These are phyloP conservation scores for Drosophila ogumai DNA, from an alignment of 1,140 invertebrate genomes.

Conservation along the genomic window DNA sequence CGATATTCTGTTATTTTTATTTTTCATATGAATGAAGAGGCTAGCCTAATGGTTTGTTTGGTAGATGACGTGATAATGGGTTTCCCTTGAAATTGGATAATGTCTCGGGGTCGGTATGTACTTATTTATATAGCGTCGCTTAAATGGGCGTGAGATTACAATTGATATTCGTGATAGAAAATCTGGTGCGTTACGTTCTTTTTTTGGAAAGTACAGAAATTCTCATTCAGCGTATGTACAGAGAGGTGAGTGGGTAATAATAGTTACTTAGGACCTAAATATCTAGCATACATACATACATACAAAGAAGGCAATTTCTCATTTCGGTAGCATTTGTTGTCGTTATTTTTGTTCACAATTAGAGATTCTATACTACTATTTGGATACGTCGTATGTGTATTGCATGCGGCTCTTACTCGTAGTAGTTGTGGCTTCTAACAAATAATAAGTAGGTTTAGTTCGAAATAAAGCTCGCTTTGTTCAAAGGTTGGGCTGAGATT, in stretches of 20 bases:
- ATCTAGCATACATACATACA: conserved; percentile 56
- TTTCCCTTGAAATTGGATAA: background rate
- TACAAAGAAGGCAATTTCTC: conserved; percentile 50
- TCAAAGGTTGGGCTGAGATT: conserved; percentile 60
- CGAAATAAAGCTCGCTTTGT: conserved; percentile 74
- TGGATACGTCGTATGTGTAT: conserved; percentile 76
- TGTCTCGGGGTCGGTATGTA: conserved; percentile 20
- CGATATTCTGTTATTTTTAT: conserved; percentile 43
- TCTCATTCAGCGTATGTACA: conserved; percentile 48
- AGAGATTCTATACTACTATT: conserved; percentile 65
- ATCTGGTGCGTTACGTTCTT: conserved; percentile 35
- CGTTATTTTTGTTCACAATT: conserved; percentile 57
- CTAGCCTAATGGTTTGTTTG: conserved; percentile 34
- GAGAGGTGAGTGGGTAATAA: conserved; percentile 20
- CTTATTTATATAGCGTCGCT: conserved; percentile 53
- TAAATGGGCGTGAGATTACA: conserved; percentile 52
- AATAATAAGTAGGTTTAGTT: conserved; percentile 44
- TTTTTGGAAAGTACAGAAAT: conserved; percentile 32
- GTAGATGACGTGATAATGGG: conserved; percentile 36
- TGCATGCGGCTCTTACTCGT: conserved; percentile 41
- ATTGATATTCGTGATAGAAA: conserved; percentile 34
- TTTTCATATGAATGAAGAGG: conserved; percentile 21
- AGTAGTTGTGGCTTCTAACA: conserved; percentile 29
- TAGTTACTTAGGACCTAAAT: conserved; percentile 42
- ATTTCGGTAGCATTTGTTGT: conserved; percentile 28